A percentile compares a stretch with the other conserved stretches of the same genome.
Conservation (phyloP, 2,888 invertebrate species). For the Brenthis daphne region DNA sequence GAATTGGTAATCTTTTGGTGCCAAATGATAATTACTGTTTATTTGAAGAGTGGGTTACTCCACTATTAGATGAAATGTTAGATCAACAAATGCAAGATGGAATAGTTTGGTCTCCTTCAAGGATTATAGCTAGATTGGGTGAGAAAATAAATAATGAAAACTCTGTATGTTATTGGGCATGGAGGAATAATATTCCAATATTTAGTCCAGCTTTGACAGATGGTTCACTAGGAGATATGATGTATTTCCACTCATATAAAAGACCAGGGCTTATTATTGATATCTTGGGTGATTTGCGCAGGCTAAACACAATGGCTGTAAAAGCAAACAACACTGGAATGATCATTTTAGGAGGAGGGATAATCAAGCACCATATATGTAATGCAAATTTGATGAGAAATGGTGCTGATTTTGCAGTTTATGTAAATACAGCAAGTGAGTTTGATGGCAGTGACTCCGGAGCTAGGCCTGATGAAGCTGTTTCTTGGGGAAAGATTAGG, state of each 20-base stretch:
- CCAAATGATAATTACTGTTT: conserved; percentile 99
- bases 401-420: conserved; percentile 97
- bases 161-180: conserved; percentile 98
- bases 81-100: conserved; percentile 90
- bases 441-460: conserved; percentile 99
- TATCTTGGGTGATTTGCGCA: conserved; percentile 94
- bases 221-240: conserved; percentile 98
- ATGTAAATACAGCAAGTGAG: conserved; percentile 96
- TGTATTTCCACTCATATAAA: conserved; percentile 98
- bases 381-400: conserved; percentile 99
- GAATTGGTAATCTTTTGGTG: conserved; percentile 94
- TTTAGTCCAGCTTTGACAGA: conserved; percentile 99
- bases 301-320: conserved; percentile 96
- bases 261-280: conserved; percentile 96
- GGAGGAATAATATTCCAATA: conserved; percentile 97
- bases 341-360: conserved; percentile 97
- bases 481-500: conserved; percentile 99
- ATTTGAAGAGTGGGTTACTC: conserved; percentile 99
- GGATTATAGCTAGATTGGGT: conserved; percentile 87
- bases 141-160: conserved; percentile 94
- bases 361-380: conserved; percentile 99
- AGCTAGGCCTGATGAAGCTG: conserved; percentile 98
- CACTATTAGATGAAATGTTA: conserved; percentile 94
- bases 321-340: conserved; percentile 97
- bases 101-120: conserved; percentile 92